Evolutionary conservation across 2,888 invertebrate genomes (phyloP).

Genomic region (Parapristionchus giblindavisi): DNA sequence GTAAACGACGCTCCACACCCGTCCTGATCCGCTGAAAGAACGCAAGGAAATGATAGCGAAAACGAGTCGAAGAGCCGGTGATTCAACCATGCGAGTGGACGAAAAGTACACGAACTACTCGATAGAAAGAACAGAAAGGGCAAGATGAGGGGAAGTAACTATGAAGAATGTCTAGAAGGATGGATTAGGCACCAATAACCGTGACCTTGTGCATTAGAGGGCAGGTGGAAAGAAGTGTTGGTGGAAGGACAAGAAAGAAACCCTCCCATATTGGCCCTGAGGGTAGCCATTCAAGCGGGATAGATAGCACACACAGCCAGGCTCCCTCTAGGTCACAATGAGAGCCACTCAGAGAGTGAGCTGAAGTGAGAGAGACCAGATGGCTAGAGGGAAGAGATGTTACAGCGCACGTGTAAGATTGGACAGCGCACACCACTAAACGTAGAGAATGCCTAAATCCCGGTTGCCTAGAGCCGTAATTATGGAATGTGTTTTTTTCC

Average conservation of each 20-base stretch:
- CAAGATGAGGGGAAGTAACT: neutral
- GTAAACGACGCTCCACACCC: conserved; percentile 12
- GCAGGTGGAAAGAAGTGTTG: neutral
- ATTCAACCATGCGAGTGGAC: no score
- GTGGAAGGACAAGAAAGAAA: neutral
- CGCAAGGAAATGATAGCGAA: neutral
- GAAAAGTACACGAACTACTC: neutral
- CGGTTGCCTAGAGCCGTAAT: neutral
- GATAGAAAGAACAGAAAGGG: neutral
- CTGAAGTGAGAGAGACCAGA: conserved; percentile 3
- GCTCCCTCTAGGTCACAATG: conserved; percentile 29
- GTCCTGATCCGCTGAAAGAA: conserved; percentile 8
- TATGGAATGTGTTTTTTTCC: neutral
- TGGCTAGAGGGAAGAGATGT: neutral
- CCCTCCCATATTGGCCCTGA: no score
- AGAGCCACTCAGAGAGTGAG: neutral
- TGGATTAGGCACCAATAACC: neutral
- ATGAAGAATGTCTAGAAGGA: neutral
- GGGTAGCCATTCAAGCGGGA: no score
- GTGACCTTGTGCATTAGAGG: neutral
- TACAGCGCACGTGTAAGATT: neutral
- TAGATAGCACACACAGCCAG: neutral
- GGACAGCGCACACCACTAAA: neutral
- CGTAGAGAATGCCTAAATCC: neutral
- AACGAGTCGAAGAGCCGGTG: no score